phyloP scores from a whole-genome alignment of 2,797 vertebrate species.

The Harpagifer antarcticus region DNA sequence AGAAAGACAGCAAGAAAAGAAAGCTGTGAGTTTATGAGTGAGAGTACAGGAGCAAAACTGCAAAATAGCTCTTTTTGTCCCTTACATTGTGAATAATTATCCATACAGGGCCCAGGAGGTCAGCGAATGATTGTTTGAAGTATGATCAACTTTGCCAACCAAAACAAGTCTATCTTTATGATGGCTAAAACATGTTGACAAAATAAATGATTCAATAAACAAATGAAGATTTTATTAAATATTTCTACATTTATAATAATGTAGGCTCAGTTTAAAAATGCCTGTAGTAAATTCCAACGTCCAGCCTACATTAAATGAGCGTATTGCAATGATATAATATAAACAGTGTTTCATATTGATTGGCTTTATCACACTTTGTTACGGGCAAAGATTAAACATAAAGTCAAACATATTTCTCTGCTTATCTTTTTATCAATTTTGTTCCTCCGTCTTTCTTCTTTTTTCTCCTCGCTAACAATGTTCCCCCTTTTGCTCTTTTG shows the following conservation, averaged over 20 bases:
- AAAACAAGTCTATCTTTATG: neutral
- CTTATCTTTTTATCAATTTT: neutral
- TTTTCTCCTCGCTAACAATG: neutral
- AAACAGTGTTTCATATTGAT: too few species aligned
- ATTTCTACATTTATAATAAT: neutral
- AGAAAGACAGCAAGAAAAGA: conserved; percentile 50
- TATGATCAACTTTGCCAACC: neutral
- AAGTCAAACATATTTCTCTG: neutral
- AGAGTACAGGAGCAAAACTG: conserved; percentile 29
- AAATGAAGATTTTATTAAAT: neutral
- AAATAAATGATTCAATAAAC: neutral
- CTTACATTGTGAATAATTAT: conserved; percentile 1
- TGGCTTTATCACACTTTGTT: neutral
- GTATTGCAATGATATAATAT: too few species aligned
- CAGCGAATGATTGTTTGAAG: too few species aligned
- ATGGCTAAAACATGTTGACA: neutral
- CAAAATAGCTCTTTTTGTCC: conserved; percentile 36
- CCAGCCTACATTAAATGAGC: too few species aligned
- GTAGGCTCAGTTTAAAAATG: too few species aligned
- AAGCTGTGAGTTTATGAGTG: conserved; percentile 13
- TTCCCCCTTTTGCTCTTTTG: neutral
- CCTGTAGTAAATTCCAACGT: neutral
- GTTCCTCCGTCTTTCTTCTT: neutral
- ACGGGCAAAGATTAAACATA: neutral
- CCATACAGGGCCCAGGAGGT: too few species aligned